Conservation (phyloP, 2,113 vertebrate species). For the Solenodon paradoxus region DNA sequence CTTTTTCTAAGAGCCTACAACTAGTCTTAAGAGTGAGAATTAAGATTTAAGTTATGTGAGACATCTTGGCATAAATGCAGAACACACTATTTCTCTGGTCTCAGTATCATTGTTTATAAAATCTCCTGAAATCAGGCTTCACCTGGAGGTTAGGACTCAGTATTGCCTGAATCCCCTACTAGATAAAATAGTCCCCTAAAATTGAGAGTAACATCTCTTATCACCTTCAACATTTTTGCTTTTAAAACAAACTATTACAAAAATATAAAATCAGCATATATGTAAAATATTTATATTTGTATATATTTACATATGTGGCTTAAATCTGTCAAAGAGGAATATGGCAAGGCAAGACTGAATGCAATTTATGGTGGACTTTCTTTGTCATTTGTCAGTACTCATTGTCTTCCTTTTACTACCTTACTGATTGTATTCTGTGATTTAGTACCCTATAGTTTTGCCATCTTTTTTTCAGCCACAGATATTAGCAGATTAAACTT, state of each 20-base stretch:
- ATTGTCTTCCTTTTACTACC: not conserved
- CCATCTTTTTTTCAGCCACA: not conserved
- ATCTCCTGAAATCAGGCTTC: not conserved
- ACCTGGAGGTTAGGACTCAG: not conserved
- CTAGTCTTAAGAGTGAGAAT: not conserved
- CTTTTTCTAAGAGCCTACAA: not conserved
- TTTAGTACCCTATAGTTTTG: not conserved
- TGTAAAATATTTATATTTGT: too few relatives aligned
- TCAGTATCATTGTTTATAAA: not conserved
- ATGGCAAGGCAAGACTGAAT: not conserved
- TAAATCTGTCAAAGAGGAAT: not conserved
- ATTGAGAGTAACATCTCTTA: not conserved
- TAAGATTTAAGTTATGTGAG: not conserved
- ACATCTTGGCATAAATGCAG: not conserved
- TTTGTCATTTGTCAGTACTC: rapidly evolving
- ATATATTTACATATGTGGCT: not conserved
- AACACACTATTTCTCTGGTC: rapidly evolving
- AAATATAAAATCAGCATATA: not conserved
- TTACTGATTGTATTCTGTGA: not conserved
- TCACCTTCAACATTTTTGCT: not conserved
- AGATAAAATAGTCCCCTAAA: not conserved
- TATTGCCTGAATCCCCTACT: not conserved
- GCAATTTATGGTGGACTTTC: not conserved
- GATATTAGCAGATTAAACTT: not conserved
- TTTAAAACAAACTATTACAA: not conserved